phyloP scores from a whole-genome alignment of 1,140 invertebrate species.

The Pollicipes pollicipes region DNA sequence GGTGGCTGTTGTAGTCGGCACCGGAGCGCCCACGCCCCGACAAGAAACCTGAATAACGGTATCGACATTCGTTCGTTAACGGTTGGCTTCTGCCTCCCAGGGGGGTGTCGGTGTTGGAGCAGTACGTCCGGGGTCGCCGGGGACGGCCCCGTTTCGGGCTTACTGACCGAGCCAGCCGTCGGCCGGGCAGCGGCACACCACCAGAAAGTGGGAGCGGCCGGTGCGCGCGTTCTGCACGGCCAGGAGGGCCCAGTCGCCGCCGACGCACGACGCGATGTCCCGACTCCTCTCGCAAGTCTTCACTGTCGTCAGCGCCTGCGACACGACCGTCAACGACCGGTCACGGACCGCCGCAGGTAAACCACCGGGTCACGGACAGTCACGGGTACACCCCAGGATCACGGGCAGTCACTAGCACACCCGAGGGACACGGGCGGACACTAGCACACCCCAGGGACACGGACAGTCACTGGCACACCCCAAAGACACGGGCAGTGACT shows the following conservation, averaged over 20 bases:
- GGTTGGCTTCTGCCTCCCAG: not conserved
- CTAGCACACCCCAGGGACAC: too few species aligned
- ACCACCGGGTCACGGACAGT: too few species aligned
- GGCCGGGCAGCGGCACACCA: conserved; percentile 76
- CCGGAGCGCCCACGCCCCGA: too few species aligned
- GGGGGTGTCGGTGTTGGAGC: conserved; percentile 1
- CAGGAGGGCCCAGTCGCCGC: conserved; percentile 74
- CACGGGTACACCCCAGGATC: too few species aligned
- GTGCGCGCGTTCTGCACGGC: conserved; percentile 79
- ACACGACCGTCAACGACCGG: conserved; percentile 16
- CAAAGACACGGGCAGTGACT: too few species aligned
- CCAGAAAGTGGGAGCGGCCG: conserved; percentile 82
- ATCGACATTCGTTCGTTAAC: not conserved
- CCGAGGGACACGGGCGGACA: too few species aligned
- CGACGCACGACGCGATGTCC: conserved; percentile 69
- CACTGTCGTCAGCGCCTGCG: conserved; percentile 62
- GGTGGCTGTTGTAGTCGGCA: too few species aligned
- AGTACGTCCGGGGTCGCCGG: not conserved
- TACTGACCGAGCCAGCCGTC: conserved; percentile 55
- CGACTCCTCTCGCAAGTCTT: conserved; percentile 81
- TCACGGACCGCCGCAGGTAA: too few species aligned
- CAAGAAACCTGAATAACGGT: too few species aligned
- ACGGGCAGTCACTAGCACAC: too few species aligned
- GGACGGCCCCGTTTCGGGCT: not conserved
- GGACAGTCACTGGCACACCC: too few species aligned